Conservation (phyloP, 92 coral and sea anemone species). For the Epizoanthus rinbou region DNA sequence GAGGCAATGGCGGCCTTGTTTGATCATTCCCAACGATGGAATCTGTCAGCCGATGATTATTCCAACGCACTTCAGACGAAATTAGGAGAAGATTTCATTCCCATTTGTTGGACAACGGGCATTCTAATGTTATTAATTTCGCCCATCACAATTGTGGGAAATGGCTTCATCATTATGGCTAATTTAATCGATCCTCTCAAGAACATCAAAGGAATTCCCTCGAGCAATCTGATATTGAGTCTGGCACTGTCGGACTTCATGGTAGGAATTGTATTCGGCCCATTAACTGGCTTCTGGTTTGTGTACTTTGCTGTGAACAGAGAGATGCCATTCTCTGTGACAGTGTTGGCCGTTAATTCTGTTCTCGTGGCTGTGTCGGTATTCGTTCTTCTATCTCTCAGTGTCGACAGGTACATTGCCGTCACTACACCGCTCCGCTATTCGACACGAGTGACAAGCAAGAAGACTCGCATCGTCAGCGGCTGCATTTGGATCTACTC, state of each 20-base stretch:
- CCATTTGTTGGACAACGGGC: conserved; percentile 28
- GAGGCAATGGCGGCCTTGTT: conserved; percentile 39
- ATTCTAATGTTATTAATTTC: conserved; percentile 18
- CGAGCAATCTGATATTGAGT: conserved; percentile 27
- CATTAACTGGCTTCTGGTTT: conserved; percentile 34
- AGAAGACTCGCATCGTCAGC: conserved; percentile 1
- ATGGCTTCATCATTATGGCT: conserved; percentile 33
- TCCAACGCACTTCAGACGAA: conserved; percentile 21
- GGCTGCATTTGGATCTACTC: conserved; percentile 30
- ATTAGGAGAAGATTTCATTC: conserved; percentile 25
- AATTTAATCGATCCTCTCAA: conserved; percentile 19
- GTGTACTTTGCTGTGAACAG: conserved; percentile 14
- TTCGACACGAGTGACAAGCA: conserved; percentile 19
- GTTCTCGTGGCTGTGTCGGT: conserved; percentile 30
- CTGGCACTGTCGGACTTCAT: conserved; percentile 26
- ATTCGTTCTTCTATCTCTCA: conserved; percentile 13
- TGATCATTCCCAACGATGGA: conserved; percentile 19
- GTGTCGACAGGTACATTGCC: conserved; percentile 33
- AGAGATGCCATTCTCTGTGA: conserved; percentile 29
- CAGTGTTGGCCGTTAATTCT: conserved; percentile 34
- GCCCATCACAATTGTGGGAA: conserved; percentile 16
- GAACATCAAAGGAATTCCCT: conserved; percentile 15
- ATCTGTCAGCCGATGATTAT: conserved; percentile 37
- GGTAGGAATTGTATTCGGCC: conserved; percentile 27
- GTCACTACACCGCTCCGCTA: conserved; percentile 25